Percentiles rank a stretch among this genome's conserved stretches.
phyloP scores from a whole-genome alignment of 2,113 vertebrate species.

The Tenrec ecaudatus region DNA sequence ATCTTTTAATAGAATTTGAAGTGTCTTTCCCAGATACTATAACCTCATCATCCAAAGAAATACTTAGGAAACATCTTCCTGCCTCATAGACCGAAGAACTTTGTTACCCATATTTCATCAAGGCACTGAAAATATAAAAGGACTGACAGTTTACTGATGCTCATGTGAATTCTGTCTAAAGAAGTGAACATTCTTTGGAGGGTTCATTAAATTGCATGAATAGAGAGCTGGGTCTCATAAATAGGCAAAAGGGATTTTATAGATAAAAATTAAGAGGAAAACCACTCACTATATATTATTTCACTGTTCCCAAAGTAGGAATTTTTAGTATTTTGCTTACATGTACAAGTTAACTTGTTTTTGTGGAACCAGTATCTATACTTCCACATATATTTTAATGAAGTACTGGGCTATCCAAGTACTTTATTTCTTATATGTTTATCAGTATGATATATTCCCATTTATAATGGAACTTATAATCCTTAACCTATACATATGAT shows the following conservation, averaged over 20 bases:
- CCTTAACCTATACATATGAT: conserved; percentile 59
- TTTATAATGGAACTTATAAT: conserved; percentile 74
- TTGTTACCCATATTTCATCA: conserved; percentile 82
- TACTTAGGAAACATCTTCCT: conserved; percentile 97
- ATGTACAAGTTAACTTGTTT: conserved; percentile 74
- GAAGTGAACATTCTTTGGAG: conserved; percentile 84
- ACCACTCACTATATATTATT: conserved; percentile 80
- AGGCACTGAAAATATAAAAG: conserved; percentile 87
- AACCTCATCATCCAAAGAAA: conserved; percentile 95
- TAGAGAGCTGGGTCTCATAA: conserved; percentile 76
- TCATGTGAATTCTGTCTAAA: conserved; percentile 89
- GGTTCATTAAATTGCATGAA: conserved; percentile 77
- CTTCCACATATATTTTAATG: conserved; percentile 77
- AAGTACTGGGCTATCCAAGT: conserved; percentile 77
- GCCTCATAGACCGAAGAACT: conserved; percentile 89
- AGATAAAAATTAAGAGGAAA: conserved; percentile 82
- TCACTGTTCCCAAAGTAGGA: conserved; percentile 82
- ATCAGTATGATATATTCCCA: conserved; percentile 64
- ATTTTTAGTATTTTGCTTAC: conserved; percentile 82
- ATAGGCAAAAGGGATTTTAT: conserved; percentile 80
- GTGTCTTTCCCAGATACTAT: conserved; percentile 96
- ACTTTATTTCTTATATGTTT: conserved; percentile 79
- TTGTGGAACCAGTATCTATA: conserved; percentile 71
- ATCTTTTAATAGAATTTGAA: conserved; percentile 98
- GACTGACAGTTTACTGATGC: conserved; percentile 86